Evolutionary conservation across 2,797 vertebrate genomes (phyloP).

Genomic region (Lepilemur septentrionalis): DNA sequence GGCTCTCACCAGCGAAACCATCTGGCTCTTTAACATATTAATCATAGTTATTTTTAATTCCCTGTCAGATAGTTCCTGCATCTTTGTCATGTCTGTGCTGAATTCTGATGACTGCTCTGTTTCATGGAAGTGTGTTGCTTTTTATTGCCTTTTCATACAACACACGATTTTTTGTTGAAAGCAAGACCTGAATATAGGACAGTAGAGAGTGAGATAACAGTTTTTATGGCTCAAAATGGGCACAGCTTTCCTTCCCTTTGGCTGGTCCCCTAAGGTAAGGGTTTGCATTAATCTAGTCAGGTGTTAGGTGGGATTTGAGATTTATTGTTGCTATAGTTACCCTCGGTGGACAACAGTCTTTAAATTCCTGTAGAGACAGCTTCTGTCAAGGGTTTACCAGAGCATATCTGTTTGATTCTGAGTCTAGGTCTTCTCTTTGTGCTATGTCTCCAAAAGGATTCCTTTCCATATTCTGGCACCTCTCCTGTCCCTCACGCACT

Average conservation of each 20-base stretch:
- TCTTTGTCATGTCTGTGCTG: background rate
- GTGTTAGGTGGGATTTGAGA: background rate
- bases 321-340: background rate
- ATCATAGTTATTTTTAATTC: background rate
- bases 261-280: background rate
- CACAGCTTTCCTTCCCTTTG: background rate
- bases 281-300: background rate
- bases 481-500: background rate
- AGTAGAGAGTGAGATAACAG: background rate
- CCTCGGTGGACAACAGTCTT: background rate
- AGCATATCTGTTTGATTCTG: background rate
- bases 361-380: background rate
- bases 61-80: no score
- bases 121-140: background rate
- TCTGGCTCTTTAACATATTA: background rate
- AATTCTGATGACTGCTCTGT: background rate
- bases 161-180: background rate
- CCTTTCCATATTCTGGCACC: background rate
- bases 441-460: background rate
- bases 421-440: background rate
- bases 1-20: background rate
- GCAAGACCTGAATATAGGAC: background rate
- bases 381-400: background rate
- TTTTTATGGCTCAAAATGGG: background rate
- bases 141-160: background rate